Conservation (phyloP, 2,797 vertebrate species). For the Ibycter americanus region DNA sequence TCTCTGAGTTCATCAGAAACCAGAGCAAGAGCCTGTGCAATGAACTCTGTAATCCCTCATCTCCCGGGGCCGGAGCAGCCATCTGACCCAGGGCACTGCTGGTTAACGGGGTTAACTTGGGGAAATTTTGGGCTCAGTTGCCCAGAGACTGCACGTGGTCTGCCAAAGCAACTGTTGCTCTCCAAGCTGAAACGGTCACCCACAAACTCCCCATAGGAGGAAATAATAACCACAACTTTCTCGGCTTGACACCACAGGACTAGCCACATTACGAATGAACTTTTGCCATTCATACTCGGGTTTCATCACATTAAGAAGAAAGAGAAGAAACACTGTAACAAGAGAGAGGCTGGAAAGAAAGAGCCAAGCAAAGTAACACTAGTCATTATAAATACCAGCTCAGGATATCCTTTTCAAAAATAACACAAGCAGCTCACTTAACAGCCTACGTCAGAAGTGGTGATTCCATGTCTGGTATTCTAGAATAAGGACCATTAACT, state of each 20-base stretch:
- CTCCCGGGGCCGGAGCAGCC: neutral
- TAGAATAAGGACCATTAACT: neutral
- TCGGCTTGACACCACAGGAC: neutral
- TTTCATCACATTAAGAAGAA: slow-evolving; percentile 39
- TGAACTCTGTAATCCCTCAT: neutral
- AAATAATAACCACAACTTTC: slow-evolving; percentile 53
- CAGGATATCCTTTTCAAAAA: slow-evolving; percentile 33
- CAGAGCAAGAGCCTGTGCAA: neutral
- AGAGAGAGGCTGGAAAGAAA: neutral
- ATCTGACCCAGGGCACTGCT: slow-evolving; percentile 4
- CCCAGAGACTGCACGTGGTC: neutral
- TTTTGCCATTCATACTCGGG: slow-evolving; percentile 16
- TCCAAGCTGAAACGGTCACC: slow-evolving; percentile 8
- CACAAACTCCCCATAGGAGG: slow-evolving; percentile 31
- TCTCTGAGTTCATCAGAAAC: neutral
- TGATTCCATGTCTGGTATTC: neutral
- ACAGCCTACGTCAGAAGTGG: neutral
- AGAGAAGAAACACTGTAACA: neutral
- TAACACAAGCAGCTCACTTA: neutral
- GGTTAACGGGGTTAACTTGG: neutral
- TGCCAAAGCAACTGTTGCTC: neutral
- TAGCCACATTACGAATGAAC: neutral
- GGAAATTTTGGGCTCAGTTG: neutral
- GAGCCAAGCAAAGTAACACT: neutral
- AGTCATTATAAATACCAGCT: slow-evolving; percentile 3